Evolutionary conservation across 2,113 vertebrate species (phyloP).

Genomic region (Athene noctua): DNA sequence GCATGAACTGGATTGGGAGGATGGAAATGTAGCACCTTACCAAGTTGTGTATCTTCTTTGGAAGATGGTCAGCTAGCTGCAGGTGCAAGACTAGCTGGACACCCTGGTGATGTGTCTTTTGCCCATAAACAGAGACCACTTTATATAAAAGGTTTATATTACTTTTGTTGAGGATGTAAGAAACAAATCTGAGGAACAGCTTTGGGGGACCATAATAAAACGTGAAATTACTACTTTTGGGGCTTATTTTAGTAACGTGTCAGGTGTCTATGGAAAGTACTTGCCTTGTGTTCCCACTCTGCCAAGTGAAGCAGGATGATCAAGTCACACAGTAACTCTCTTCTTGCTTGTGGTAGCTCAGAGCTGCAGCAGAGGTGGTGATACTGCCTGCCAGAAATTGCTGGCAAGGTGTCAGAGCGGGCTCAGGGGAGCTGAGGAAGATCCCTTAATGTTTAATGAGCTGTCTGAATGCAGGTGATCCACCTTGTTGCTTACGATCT

Average conservation of each 20-base stretch:
- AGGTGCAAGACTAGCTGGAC: not conserved
- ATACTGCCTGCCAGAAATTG: not conserved
- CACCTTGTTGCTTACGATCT: not conserved
- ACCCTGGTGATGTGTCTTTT: not conserved
- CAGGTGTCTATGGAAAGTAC: not conserved
- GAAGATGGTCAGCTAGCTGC: not conserved
- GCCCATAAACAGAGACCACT: not conserved
- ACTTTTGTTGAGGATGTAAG: not conserved
- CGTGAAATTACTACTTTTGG: rapidly evolving
- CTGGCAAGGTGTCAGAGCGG: not conserved
- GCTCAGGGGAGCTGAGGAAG: not conserved
- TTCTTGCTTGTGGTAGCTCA: not conserved
- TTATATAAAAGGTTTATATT: not conserved
- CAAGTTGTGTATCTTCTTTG: not conserved
- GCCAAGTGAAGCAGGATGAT: not conserved
- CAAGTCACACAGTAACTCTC: not conserved
- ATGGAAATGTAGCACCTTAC: not conserved
- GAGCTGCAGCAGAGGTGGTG: not conserved
- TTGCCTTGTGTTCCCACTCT: not conserved
- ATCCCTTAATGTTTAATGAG: not conserved
- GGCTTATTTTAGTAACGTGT: not conserved
- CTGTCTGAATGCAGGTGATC: not conserved
- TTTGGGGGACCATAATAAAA: not conserved
- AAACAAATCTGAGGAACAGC: not conserved
- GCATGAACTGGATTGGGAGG: not conserved